Evolutionary conservation across 2,113 vertebrate species (phyloP).

Genomic region (Spheniscus mendiculus): DNA sequence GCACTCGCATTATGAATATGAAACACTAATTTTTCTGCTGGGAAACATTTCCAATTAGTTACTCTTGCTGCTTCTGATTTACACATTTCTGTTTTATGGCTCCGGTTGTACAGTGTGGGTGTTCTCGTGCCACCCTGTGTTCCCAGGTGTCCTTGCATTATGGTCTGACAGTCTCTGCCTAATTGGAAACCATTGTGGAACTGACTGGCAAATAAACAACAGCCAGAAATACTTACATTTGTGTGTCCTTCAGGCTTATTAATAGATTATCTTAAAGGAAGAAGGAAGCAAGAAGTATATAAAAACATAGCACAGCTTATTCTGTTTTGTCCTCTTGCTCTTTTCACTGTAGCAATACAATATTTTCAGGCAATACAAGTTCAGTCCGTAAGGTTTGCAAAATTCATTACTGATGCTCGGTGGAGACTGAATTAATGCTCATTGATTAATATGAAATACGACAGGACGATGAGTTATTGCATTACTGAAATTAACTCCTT

Average conservation of each 20-base stretch:
- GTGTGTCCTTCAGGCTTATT: background rate
- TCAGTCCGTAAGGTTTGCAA: background rate
- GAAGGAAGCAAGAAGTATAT: background rate
- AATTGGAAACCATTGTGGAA: background rate
- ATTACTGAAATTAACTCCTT: background rate
- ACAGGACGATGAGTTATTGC: background rate
- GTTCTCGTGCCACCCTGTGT: background rate
- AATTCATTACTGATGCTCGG: slow-evolving; percentile 5
- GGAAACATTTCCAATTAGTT: slow-evolving; percentile 1
- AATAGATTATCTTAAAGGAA: background rate
- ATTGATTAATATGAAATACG: slow-evolving; percentile 12
- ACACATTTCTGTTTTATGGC: background rate
- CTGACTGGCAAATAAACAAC: background rate
- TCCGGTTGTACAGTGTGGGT: background rate
- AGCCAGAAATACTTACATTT: background rate
- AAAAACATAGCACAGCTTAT: background rate
- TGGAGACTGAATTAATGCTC: slow-evolving; percentile 12
- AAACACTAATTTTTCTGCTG: slow-evolving; percentile 4
- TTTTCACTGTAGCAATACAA: background rate
- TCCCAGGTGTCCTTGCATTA: background rate
- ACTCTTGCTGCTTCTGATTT: background rate
- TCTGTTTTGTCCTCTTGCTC: background rate
- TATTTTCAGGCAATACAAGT: background rate
- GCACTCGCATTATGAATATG: background rate
- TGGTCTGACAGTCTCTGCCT: background rate